Evolutionary conservation across 2,888 invertebrate species (phyloP).

Genomic region (Meta bourneti): DNA sequence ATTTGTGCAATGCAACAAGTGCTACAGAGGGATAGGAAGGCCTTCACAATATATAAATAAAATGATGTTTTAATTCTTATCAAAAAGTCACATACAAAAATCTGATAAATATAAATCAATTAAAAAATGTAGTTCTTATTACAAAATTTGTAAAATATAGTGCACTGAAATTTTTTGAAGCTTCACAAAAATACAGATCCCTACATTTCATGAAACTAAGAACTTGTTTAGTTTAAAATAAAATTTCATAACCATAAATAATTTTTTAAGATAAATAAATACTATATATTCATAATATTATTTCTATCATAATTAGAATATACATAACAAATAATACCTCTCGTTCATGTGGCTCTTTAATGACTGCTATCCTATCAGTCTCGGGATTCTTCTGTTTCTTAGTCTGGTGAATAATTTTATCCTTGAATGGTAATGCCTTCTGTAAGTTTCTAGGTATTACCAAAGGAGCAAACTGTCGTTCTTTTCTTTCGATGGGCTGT

Average conservation of each 20-base stretch:
- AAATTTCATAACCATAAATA: neutral
- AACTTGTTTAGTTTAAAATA: neutral
- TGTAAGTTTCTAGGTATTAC: conserved; percentile 92
- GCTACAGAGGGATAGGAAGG: too few species aligned
- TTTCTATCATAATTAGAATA: neutral
- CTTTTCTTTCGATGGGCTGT: conserved; percentile 87
- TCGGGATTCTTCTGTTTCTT: conserved; percentile 79
- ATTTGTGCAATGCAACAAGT: too few species aligned
- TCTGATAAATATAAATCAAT: too few species aligned
- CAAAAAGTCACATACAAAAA: too few species aligned
- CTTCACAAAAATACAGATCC: neutral
- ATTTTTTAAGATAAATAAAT: neutral
- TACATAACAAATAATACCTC: conserved; percentile 83
- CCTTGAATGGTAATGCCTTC: conserved; percentile 92
- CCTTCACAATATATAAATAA: too few species aligned
- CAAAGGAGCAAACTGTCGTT: conserved; percentile 90
- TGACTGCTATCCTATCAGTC: conserved; percentile 88
- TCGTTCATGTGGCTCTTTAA: conserved; percentile 94
- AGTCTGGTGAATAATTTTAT: conserved; percentile 85
- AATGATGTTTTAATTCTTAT: too few species aligned
- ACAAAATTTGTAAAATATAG: too few species aligned
- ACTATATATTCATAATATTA: neutral
- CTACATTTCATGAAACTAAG: neutral
- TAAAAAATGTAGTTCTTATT: too few species aligned
- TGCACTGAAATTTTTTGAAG: too few species aligned